Evolutionary conservation across 2,113 vertebrate species (phyloP).

Genomic region (Myrmecobius fasciatus): DNA sequence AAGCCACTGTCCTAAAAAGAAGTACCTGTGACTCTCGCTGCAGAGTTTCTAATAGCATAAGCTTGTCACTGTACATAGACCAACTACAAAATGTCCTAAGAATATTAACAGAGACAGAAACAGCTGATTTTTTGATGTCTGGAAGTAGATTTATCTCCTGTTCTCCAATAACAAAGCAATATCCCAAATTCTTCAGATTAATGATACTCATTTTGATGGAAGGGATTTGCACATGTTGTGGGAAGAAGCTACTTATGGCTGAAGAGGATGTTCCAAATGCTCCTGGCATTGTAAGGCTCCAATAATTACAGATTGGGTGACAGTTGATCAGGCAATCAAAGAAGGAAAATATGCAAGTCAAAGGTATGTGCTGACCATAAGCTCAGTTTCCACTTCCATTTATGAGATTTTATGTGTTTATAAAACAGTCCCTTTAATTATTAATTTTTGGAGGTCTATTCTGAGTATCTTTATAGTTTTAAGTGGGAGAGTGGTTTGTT

Average conservation of each 20-base stretch:
- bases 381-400: not conserved
- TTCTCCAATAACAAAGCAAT: not conserved
- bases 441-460: not conserved
- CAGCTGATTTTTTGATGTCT: not conserved
- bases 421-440: not conserved
- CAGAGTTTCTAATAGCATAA: not conserved
- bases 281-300: not conserved
- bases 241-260: not conserved
- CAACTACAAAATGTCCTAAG: not conserved
- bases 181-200: not conserved
- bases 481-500: not conserved
- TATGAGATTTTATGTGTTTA: not conserved
- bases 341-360: not conserved
- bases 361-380: not conserved
- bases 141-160: not conserved
- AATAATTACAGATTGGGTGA: not conserved
- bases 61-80: not conserved
- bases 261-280: not conserved
- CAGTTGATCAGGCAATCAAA: not conserved
- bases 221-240: not conserved
- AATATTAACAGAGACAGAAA: not conserved
- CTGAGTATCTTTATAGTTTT: not conserved
- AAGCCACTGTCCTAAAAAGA: not conserved
- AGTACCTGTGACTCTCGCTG: too few species aligned
- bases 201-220: not conserved